A percentile compares a stretch with the other conserved stretches of the same genome.
Conservation (phyloP, 2,888 invertebrate genomes). For the Eupithecia centaureata region DNA sequence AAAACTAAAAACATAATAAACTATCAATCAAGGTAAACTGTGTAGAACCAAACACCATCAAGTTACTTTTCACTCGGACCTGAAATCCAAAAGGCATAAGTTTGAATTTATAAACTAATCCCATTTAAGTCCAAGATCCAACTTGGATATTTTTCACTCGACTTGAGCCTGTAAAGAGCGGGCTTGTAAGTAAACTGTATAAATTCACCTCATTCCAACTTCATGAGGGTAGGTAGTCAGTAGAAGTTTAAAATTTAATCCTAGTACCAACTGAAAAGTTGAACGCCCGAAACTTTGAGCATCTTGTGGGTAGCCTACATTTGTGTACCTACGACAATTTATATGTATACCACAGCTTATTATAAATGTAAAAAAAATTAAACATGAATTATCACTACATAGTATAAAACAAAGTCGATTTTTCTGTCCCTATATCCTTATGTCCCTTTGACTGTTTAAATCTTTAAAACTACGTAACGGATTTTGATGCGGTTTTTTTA, state of each 20-base stretch:
- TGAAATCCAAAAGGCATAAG: constrained; percentile 3
- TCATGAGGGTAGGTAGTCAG: constrained; percentile 73
- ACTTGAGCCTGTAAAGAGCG: constrained; percentile 41
- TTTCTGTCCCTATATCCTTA: no score
- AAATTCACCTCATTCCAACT: constrained; percentile 74
- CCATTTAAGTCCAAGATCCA: constrained; percentile 11
- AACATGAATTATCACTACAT: no score
- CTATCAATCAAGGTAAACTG: neutral
- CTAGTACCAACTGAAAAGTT: constrained; percentile 69
- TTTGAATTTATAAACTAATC: constrained; percentile 13
- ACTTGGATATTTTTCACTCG: constrained; percentile 16
- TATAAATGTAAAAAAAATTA: neutral
- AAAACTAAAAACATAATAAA: no score
- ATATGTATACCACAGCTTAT: neutral
- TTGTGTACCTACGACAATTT: neutral
- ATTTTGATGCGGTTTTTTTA: no score
- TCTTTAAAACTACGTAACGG: no score
- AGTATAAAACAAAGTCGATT: no score
- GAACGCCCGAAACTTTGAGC: constrained; percentile 66
- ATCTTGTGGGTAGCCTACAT: constrained; percentile 44
- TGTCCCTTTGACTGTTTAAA: no score
- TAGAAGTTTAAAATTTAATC: constrained; percentile 78
- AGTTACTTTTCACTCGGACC: neutral
- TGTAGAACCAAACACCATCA: neutral
- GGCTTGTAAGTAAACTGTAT: constrained; percentile 59